Conservation (phyloP, 2,888 invertebrate genomes). For the Cheiracanthium punctorium region DNA sequence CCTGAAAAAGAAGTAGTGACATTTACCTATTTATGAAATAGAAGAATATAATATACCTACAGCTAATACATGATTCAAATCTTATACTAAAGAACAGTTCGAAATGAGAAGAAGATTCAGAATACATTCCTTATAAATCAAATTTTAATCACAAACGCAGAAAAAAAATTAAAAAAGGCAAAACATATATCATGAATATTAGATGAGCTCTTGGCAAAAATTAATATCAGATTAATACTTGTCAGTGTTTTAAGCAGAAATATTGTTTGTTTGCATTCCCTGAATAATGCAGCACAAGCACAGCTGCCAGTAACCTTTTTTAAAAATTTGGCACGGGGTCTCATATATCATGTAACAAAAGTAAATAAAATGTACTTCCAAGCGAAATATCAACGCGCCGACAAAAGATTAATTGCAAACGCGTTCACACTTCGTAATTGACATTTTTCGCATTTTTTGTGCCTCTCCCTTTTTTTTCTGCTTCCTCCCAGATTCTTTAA, state of each 20-base stretch:
- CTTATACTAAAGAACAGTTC: no score
- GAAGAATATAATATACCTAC: no score
- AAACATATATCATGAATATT: not conserved
- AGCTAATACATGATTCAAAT: no score
- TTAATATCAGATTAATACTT: conserved; percentile 8
- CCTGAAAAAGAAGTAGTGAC: no score
- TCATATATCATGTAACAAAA: conserved; percentile 25
- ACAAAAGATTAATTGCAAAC: conserved; percentile 65
- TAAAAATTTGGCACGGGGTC: not conserved
- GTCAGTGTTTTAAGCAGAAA: not conserved
- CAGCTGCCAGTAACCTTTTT: conserved; percentile 11
- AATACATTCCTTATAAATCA: not conserved
- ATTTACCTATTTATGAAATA: no score
- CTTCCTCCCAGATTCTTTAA: conserved; percentile 48
- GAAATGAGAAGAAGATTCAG: not conserved
- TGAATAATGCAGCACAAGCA: conserved; percentile 36
- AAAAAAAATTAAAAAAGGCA: not conserved
- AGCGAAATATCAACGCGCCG: conserved; percentile 46
- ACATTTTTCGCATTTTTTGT: conserved; percentile 59
- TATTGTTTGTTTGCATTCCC: not conserved
- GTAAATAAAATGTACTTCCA: conserved; percentile 38
- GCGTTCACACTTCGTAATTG: conserved; percentile 66
- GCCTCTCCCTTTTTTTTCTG: not conserved
- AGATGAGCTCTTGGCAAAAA: not conserved
- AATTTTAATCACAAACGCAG: not conserved